A percentile compares a stretch with the other conserved stretches of the same genome.
Conservation (phyloP, 2,888 invertebrate genomes). For the Muscina levida region DNA sequence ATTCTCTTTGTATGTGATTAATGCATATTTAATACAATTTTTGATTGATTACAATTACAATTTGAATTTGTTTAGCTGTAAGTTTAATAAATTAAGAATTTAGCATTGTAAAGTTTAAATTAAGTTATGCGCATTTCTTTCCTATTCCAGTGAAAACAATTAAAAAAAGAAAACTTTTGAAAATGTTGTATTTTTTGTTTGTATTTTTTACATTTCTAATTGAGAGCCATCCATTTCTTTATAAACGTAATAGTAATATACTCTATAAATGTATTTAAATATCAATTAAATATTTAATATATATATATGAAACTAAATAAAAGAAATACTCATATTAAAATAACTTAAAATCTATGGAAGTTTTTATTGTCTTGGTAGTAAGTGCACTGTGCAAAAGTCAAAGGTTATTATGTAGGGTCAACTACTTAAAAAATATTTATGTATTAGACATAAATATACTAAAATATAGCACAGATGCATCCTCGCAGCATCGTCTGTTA, state of each 20-base stretch:
- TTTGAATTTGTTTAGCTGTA: constrained; percentile 43
- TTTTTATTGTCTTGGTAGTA: too few relatives aligned
- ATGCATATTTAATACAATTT: constrained; percentile 43
- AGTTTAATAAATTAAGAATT: constrained; percentile 51
- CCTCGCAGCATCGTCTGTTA: too few relatives aligned
- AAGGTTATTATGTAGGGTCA: too few relatives aligned
- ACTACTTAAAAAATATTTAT: too few relatives aligned
- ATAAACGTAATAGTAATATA: too few relatives aligned
- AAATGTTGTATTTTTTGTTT: constrained; percentile 30
- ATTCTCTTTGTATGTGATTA: constrained; percentile 43
- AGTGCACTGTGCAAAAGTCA: too few relatives aligned
- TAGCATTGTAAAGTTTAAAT: constrained; percentile 45
- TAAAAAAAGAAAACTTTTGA: constrained; percentile 5
- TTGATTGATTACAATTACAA: constrained; percentile 34
- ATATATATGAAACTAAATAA: constrained; percentile 40
- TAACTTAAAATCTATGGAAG: neutral
- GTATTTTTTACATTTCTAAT: constrained; percentile 5
- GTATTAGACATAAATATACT: too few relatives aligned
- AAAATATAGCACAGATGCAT: too few relatives aligned
- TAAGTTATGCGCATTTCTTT: constrained; percentile 57
- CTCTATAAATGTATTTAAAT: constrained; percentile 19
- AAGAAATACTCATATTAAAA: constrained; percentile 37
- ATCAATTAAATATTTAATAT: constrained; percentile 39
- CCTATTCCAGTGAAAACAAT: constrained; percentile 21
- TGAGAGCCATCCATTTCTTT: constrained; percentile 50